phyloP scores from a whole-genome alignment of 2,888 invertebrate species.

The Eremobia ochroleuca region DNA sequence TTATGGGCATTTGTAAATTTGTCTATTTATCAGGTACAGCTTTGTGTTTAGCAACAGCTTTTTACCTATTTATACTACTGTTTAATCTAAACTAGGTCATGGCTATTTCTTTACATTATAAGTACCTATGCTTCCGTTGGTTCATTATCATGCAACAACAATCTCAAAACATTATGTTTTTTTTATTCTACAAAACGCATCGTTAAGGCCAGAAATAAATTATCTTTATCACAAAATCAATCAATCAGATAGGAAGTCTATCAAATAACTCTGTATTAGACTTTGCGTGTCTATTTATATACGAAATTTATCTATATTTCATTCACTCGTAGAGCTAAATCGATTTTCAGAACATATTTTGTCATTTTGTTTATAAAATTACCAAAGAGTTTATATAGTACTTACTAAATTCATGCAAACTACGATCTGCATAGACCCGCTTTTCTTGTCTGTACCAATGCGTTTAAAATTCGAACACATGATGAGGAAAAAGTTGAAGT shows the following conservation, averaged over 20 bases:
- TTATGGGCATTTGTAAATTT: constrained; percentile 45
- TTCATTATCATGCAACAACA: neutral
- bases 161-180: neutral
- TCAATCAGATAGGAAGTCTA: neutral
- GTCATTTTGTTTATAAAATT: neutral
- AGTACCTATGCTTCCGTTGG: neutral
- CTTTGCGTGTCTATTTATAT: neutral
- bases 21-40: constrained; percentile 12
- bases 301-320: no score
- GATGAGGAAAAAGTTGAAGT: neutral
- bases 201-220: neutral
- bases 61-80: neutral
- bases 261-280: neutral
- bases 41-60: neutral
- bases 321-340: neutral
- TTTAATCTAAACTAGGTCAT: neutral
- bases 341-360: neutral
- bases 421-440: neutral
- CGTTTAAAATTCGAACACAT: neutral
- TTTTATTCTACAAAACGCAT: neutral
- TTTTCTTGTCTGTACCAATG: neutral
- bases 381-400: neutral
- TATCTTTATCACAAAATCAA: neutral
- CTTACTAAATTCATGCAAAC: neutral
- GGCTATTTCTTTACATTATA: neutral